Percentiles rank a stretch among this genome's conserved stretches.
These are phyloP conservation scores for Aphelocoma californica DNA, from an alignment of 2,797 vertebrate genomes.

Conservation along the genomic window DNA sequence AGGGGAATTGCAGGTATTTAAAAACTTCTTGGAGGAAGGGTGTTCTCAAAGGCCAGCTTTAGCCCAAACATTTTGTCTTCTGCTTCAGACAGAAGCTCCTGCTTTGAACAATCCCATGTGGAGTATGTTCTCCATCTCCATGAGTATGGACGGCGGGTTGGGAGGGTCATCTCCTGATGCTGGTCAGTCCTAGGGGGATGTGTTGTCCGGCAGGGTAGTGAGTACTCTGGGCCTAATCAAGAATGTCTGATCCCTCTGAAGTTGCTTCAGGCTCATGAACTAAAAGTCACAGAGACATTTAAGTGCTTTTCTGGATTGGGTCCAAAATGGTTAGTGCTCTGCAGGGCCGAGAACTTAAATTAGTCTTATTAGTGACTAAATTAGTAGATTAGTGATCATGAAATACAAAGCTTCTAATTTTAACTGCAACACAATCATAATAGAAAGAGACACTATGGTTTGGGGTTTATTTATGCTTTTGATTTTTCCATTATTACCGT, in stretches of 20 bases:
- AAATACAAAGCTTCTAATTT: conserved; percentile 36
- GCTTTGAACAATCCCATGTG: neutral
- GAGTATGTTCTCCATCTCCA: neutral
- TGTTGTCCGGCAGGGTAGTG: neutral
- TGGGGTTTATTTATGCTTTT: neutral
- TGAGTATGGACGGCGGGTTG: neutral
- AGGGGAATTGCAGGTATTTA: neutral
- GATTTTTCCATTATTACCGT: neutral
- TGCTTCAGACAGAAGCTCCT: neutral
- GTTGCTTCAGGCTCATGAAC: conserved; percentile 18
- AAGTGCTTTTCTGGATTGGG: conserved; percentile 41
- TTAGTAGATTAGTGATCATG: neutral
- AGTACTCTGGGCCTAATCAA: neutral
- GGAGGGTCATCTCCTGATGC: neutral
- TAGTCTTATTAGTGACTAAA: neutral
- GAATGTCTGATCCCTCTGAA: neutral
- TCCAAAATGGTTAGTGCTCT: conserved; percentile 22
- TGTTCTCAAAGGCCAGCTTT: neutral
- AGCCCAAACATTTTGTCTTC: neutral
- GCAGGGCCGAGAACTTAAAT: neutral
- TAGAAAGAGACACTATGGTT: neutral
- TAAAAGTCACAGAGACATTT: neutral
- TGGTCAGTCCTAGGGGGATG: neutral
- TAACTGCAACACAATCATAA: neutral
- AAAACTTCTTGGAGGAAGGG: neutral